Base-by-base conservation (phyloP, 2,113 vertebrate species). In the Percopsis transmontana region DNA sequence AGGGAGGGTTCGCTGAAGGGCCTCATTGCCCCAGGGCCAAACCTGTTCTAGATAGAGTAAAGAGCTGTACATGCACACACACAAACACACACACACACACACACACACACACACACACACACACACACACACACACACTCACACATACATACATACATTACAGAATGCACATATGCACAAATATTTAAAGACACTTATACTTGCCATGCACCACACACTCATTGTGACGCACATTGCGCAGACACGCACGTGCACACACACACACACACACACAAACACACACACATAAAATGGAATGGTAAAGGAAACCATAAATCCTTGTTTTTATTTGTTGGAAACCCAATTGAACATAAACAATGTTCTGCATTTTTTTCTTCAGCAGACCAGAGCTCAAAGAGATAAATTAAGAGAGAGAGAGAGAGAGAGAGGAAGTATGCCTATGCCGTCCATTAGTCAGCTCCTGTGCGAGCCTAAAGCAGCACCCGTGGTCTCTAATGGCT, bases 381-480 rank as follows among this genome's bases (percentile, higher is more conserved):
- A 24, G 52, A 24, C 19, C 14, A 40, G 42, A 42, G n/a, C 20
- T 1, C 8, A 91, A 2, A 21, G 48, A 65, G 64, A 68, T 50
- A 66, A 58, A 71, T 61, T 33, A 33, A 70, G 93, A 93, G 94
- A 92, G 93, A 91, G 91, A 92, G 92, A 83, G 77, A 92, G 91
- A 89, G 67, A 69, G 77, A 53, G 51, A 53, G 12, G 9, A 18
- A 68, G 79, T 84, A 84, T 68, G 18, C 15, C 1, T n/a, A 51
- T 88, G 90, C 91, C 93, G 94, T 95, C 95, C 96, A 99, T 98
- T 97, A 97, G 95, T 95, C 95, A 95, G 91, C 92, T 87, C 73
- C 87, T 89, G 92, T 91, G 94, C 94, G 94, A 91, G 92, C 94
- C 94, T 94, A 94, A 89, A 96, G 94, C 93, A 95, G 87, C 81